Evolutionary conservation across 1,140 invertebrate species (phyloP).

Genomic region (Venustaconcha ellipsiformis): DNA sequence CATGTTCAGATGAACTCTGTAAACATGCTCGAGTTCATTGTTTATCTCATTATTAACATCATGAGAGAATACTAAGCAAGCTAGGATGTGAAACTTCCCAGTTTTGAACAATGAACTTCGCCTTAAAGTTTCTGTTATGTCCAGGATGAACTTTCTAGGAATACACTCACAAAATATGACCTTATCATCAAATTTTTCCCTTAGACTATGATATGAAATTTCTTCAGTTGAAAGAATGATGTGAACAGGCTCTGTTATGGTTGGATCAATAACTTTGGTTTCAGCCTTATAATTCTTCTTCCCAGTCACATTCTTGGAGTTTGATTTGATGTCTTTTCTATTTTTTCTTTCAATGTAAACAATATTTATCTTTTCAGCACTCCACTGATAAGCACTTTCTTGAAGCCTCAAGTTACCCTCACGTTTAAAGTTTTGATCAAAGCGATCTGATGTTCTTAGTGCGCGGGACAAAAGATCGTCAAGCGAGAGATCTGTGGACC

Average conservation of each 20-base stretch:
- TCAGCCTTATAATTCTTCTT: neutral
- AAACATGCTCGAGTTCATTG: slow-evolving; percentile 20
- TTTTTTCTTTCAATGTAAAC: neutral
- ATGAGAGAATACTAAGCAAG: slow-evolving; percentile 20
- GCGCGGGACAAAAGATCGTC: neutral
- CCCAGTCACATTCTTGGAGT: no score
- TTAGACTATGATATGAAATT: neutral
- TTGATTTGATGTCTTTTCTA: neutral
- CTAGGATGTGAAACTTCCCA: neutral
- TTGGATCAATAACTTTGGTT: neutral
- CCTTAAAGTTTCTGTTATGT: slow-evolving; percentile 11
- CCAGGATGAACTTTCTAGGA: slow-evolving; percentile 26
- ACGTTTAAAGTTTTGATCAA: neutral
- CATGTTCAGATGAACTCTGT: slow-evolving; percentile 17
- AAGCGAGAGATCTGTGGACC: slow-evolving; percentile 1
- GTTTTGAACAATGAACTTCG: neutral
- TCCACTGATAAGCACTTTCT: neutral
- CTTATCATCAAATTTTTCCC: slow-evolving; percentile 4
- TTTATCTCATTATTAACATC: slow-evolving; percentile 30
- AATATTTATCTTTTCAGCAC: slow-evolving; percentile 3
- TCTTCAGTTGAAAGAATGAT: slow-evolving; percentile 12
- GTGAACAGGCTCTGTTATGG: neutral
- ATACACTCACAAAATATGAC: slow-evolving; percentile 20
- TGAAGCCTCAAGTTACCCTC: neutral
- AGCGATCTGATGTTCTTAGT: neutral